Evolutionary conservation across 2,797 vertebrate species (phyloP).

Genomic region (Anguilla obscura): DNA sequence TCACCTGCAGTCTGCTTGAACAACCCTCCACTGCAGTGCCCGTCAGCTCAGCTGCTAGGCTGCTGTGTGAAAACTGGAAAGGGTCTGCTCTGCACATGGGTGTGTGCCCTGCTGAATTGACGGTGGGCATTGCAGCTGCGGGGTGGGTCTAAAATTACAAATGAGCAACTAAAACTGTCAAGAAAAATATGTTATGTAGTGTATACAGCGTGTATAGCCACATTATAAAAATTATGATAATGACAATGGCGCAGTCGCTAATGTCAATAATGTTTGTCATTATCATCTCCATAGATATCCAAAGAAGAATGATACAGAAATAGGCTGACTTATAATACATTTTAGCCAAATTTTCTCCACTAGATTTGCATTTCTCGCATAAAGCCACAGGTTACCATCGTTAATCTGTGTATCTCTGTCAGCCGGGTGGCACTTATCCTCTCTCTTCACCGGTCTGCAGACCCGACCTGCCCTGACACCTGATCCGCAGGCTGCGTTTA

Average conservation of each 20-base stretch:
- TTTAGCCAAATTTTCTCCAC: background rate
- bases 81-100: background rate
- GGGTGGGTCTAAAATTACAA: background rate
- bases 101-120: background rate
- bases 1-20: background rate
- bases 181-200: background rate
- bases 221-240: too few relatives aligned
- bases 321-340: background rate
- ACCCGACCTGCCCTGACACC: conserved; percentile 73
- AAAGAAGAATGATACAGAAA: background rate
- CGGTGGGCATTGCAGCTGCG: background rate
- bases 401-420: conserved; percentile 76
- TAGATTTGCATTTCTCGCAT: conserved; percentile 25
- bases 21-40: background rate
- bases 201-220: too few relatives aligned
- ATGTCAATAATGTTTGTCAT: background rate
- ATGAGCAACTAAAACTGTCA: background rate
- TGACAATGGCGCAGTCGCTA: too few relatives aligned
- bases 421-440: conserved; percentile 64
- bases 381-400: conserved; percentile 72
- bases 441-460: conserved; percentile 54
- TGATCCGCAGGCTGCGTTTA: conserved; percentile 66
- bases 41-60: background rate
- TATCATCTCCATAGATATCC: background rate
- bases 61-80: background rate